Base-by-base conservation (phyloP, 2,113 vertebrate species). In the Leuciscus idus region DNA sequence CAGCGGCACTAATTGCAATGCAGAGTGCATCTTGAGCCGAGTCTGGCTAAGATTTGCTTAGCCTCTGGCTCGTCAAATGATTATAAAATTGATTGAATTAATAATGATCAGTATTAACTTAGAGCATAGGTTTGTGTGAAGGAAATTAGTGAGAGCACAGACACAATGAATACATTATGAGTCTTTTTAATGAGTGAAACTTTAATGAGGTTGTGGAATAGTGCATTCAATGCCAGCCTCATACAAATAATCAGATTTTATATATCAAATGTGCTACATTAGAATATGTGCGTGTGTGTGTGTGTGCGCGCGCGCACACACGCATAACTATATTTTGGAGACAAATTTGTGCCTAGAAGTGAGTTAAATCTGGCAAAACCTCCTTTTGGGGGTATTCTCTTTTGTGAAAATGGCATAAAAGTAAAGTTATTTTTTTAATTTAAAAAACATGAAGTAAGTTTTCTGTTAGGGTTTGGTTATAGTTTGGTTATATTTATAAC, bases 21-120 rank as follows among this genome's bases (percentile, higher is more conserved):
- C 92, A 86, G 88, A 84, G 43, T 88, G 64, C 86, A 89, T 89
- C 87, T 89, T 70, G 89, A 89, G 81, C 89, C 89, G 89, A 89
- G 91, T 92, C 89, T 87, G 90, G 91, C 84, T 91, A 92, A 92
- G 91, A 93, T 93, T 94, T 94, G 90, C 89, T 89, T 93, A 91
- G 92, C 94, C 93, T 93, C 91, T 93, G 92, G 92, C 92, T 91
- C 85, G 89, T 92, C 92, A 93, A 92, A 93, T 93, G 92, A 94
- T 93, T 92, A 85, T 89, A 80, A 94, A 94, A 94, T 94, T 93
- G 93, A 93, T 94, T 93, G 90, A 92, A 94, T 95, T 94, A 94
- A 93, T 94, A 93, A 89, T 92, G 93, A 94, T 94, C 91, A 90
- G 91, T 89, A 90, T 86, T 92, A 92, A 92, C 91, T 52, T 86